phyloP scores from a whole-genome alignment of 2,113 vertebrate genomes.

The Salminus brasiliensis region DNA sequence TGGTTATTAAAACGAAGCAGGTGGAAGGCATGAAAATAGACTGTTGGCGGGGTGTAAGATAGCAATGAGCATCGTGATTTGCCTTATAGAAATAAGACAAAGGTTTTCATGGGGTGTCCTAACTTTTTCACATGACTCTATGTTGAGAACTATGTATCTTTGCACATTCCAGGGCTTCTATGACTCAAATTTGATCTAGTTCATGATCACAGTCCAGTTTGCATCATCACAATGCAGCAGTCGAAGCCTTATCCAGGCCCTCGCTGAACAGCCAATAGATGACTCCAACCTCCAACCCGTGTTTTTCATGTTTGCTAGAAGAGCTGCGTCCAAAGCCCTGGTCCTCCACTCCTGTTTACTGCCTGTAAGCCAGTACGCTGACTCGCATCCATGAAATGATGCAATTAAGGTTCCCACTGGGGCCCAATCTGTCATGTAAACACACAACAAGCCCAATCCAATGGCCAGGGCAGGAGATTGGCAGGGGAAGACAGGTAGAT shows the following conservation, averaged over 20 bases:
- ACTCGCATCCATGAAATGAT: constrained; percentile 82
- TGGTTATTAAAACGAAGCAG: too few species aligned
- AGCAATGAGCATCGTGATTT: too few species aligned
- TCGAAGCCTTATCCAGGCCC: neutral
- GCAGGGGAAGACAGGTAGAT: constrained; percentile 58
- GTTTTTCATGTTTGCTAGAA: constrained; percentile 21
- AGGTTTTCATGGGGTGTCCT: too few species aligned
- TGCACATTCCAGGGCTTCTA: constrained; percentile 10
- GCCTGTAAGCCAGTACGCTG: constrained; percentile 68
- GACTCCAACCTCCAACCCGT: constrained; percentile 17
- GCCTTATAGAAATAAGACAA: too few species aligned
- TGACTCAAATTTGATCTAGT: constrained; percentile 33
- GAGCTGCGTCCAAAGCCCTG: constrained; percentile 54
- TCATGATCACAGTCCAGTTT: constrained; percentile 13
- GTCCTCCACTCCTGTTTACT: constrained; percentile 72
- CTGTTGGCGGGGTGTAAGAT: too few species aligned
- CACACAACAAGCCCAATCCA: constrained; percentile 68
- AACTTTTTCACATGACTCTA: neutral
- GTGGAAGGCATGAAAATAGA: too few species aligned
- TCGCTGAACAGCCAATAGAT: constrained; percentile 23
- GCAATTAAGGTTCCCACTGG: constrained; percentile 79
- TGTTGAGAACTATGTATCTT: neutral
- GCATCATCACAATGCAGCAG: constrained; percentile 18
- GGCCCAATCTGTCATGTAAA: constrained; percentile 81
- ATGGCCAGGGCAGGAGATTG: constrained; percentile 53